Evolutionary conservation across 2,113 vertebrate species (phyloP), one percentile per base, ranked within the genome.

Genomic region (Lates calcarifer): DNA sequence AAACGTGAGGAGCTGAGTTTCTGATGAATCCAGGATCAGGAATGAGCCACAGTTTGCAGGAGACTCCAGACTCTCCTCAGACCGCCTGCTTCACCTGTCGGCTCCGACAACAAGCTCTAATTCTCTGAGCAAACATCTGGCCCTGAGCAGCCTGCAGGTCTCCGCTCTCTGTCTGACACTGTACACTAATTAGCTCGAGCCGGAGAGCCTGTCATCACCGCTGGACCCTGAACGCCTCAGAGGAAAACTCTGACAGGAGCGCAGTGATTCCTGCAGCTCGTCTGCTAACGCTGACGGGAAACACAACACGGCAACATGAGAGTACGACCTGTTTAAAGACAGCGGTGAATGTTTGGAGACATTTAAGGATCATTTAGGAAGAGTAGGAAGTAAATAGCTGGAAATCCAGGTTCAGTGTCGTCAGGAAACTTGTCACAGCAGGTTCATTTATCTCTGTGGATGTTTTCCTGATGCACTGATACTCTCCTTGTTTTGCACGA

Each of bases 61-160:
- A 41, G 39, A 41, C 39, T 11, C 39, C 39, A 41, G 39, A 41
- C 39, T 41, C 12, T 2, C 11, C 12, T 41, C 39, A 41, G 39
- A 10, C 57, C 1, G 35, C 28, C 41, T 10, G n/a, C 58, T 31
- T 64, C 79, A 83, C 64, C 83, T 70, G 77, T 81, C 65, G 1
- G 47, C 60, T 80, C 53, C 58, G 22, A 69, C 77, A 81, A 68
- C 80, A 60, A 43, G 41, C n/a, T 43, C 1, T 3, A 3, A 17
- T 15, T 13, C 55, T 13, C 0, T 26, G 58, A 75, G 15, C 47
- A 41, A 87, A 82, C 89, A 90, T 84, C 86, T 83, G 86, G 75
- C 60, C 69, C 0, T 31, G 66, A 51, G 37, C 75, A 17, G 71
- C 75, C 81, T 10, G 67, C 78, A 70, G 83, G 28, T 20, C 64